A percentile compares a stretch with the other conserved stretches of the same genome.
Conservation (phyloP, 2,888 invertebrate species). For the Hyalella azteca region DNA sequence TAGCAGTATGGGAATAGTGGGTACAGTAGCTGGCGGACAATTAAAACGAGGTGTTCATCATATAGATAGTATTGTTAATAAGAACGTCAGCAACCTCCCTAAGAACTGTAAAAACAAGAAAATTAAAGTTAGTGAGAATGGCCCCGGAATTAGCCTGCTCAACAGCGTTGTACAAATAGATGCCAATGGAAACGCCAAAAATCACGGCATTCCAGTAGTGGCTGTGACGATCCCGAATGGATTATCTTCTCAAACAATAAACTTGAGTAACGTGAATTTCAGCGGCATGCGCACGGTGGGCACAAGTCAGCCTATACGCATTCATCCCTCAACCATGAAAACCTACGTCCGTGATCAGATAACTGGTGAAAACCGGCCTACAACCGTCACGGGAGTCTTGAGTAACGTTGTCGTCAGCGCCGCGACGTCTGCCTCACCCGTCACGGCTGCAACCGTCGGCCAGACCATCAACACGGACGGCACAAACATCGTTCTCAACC, state of each 20-base stretch:
- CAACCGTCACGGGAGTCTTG: neutral
- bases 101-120: conserved; percentile 57
- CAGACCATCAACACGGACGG: conserved; percentile 45
- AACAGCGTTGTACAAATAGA: conserved; percentile 57
- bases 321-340: conserved; percentile 45
- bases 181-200: conserved; percentile 53
- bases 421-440: conserved; percentile 1
- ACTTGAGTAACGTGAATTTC: conserved; percentile 54
- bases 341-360: conserved; percentile 24
- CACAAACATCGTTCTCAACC: conserved; percentile 52
- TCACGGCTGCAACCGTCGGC: neutral
- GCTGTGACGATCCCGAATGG: conserved; percentile 57
- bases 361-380: neutral
- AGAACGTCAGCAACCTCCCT: conserved; percentile 44
- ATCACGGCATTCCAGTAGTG: conserved; percentile 55
- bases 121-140: conserved; percentile 52
- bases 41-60: conserved; percentile 53
- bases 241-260: conserved; percentile 50
- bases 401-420: neutral
- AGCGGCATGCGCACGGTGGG: conserved; percentile 51
- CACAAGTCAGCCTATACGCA: conserved; percentile 52
- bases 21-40: conserved; percentile 47
- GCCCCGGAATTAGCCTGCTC: conserved; percentile 55
- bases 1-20: conserved; percentile 51
- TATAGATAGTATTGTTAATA: conserved; percentile 6